Conservation (phyloP, 2,113 vertebrate genomes). For the Planiliza haematocheilus region DNA sequence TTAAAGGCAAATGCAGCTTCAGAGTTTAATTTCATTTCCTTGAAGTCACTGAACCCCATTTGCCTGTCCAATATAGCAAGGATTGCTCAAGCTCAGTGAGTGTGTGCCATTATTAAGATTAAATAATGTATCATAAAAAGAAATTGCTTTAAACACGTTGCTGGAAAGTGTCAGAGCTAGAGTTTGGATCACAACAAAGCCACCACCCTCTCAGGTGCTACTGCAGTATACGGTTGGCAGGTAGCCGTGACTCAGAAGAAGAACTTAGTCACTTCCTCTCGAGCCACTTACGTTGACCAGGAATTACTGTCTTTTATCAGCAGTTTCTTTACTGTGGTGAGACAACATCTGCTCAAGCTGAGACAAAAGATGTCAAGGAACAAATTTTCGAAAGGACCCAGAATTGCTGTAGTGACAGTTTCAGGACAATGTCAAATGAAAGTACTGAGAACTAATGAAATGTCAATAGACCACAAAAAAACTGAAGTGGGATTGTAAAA, state of each 20-base stretch:
- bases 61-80: neutral
- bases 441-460: no score
- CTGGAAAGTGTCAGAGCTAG: neutral
- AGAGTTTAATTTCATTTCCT: neutral
- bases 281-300: neutral
- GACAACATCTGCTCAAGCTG: neutral
- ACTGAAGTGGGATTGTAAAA: no score
- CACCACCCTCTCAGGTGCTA: slow-evolving; percentile 18
- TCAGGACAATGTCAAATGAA: no score
- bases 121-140: neutral
- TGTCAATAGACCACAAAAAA: no score
- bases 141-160: neutral
- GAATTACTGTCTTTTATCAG: neutral
- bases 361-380: rapidly evolving
- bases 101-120: no score
- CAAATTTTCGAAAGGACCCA: no score
- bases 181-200: slow-evolving; percentile 19
- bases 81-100: neutral
- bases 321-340: neutral
- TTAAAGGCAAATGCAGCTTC: neutral
- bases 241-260: slow-evolving; percentile 14
- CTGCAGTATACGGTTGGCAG: slow-evolving; percentile 3
- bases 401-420: no score
- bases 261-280: slow-evolving; percentile 22
- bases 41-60: no score